These are phyloP conservation scores for Channa argus DNA, from an alignment of 2,113 vertebrate species.

Conservation along the genomic window DNA sequence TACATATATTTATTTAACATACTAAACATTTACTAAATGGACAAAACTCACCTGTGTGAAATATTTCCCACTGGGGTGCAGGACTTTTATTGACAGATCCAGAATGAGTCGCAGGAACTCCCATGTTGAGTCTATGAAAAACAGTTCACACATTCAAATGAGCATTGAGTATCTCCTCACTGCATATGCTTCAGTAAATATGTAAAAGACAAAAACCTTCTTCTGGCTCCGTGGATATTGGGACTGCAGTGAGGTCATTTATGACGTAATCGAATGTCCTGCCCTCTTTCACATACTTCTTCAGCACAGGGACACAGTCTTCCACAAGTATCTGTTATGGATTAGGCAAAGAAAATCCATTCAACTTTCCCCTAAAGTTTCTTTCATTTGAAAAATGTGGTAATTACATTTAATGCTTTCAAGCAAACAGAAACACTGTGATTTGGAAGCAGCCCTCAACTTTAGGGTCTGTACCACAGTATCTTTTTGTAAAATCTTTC, in stretches of 20 bases:
- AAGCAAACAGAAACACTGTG: too few relatives aligned
- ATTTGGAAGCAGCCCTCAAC: too few relatives aligned
- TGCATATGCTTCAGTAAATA: neutral
- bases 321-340: slow-evolving; percentile 90
- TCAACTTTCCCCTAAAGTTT: neutral
- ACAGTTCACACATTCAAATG: neutral
- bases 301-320: slow-evolving; percentile 96
- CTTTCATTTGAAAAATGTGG: neutral
- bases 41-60: slow-evolving; percentile 91
- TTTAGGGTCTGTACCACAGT: too few relatives aligned
- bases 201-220: slow-evolving; percentile 84
- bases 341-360: neutral
- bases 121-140: slow-evolving; percentile 92
- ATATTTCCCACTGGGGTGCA: slow-evolving; percentile 95
- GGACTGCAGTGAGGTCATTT: slow-evolving; percentile 97
- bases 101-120: slow-evolving; percentile 97
- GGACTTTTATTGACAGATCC: slow-evolving; percentile 96
- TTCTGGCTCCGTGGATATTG: slow-evolving; percentile 96
- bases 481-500: too few relatives aligned
- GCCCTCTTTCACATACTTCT: slow-evolving; percentile 95
- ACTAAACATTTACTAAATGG: neutral
- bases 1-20: neutral
- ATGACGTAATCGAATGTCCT: slow-evolving; percentile 97
- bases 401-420: too few relatives aligned
- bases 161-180: too few relatives aligned